Evolutionary conservation across 2,797 vertebrate genomes (phyloP).

Genomic region (Botia kubotai): DNA sequence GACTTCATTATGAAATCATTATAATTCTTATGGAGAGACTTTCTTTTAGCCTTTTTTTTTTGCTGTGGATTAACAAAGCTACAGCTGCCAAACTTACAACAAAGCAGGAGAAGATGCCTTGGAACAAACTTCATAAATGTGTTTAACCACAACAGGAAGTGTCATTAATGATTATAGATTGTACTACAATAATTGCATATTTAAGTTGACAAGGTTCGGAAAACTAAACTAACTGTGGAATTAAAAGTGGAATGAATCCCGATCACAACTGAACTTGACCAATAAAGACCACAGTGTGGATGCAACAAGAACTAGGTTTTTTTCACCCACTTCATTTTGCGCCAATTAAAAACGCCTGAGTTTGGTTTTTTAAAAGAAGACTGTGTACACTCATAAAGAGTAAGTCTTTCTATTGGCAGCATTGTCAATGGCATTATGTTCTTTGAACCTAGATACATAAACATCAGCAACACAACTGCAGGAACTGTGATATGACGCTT

Average conservation of each 20-base stretch:
- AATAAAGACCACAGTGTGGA: neutral
- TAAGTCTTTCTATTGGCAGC: too few species aligned
- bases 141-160: too few species aligned
- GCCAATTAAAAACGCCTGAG: neutral
- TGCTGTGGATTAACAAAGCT: constrained; percentile 34
- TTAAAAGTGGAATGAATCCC: neutral
- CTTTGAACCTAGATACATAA: too few species aligned
- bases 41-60: neutral
- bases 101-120: constrained; percentile 21
- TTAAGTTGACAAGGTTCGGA: too few species aligned
- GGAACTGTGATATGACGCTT: too few species aligned
- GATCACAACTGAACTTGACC: neutral
- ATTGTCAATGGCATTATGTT: too few species aligned
- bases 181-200: too few species aligned
- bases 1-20: constrained; percentile 53
- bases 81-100: constrained; percentile 46
- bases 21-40: constrained; percentile 14
- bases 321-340: neutral
- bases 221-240: too few species aligned
- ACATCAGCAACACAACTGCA: too few species aligned
- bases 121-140: neutral
- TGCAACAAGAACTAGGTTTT: neutral
- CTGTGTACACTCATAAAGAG: too few species aligned
- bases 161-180: too few species aligned
- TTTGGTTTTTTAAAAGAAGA: too few species aligned